Evolutionary conservation across 2,113 vertebrate species (phyloP).

Genomic region (Eudyptes chrysolophus): DNA sequence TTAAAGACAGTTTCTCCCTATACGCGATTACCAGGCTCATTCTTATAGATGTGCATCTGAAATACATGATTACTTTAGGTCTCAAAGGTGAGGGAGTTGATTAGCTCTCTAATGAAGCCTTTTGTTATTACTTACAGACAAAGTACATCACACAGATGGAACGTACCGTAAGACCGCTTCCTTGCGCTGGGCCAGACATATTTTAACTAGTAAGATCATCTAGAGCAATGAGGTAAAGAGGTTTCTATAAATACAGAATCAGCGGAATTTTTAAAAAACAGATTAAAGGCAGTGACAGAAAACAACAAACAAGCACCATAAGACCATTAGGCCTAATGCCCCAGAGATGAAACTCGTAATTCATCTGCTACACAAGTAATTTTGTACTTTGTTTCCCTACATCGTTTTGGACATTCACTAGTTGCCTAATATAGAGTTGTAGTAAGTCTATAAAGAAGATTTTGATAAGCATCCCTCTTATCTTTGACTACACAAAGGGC

Average conservation of each 20-base stretch:
- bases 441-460: background rate
- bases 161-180: background rate
- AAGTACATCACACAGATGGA: constrained; percentile 41
- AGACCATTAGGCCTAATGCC: background rate
- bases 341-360: background rate
- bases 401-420: background rate
- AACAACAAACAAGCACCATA: background rate
- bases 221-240: background rate
- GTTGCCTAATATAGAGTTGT: background rate
- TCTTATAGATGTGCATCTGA: constrained; percentile 60
- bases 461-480: background rate
- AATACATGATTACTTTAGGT: constrained; percentile 66
- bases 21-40: background rate
- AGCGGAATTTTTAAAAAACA: background rate
- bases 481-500: background rate
- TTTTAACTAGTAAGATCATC: background rate
- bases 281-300: background rate
- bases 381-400: background rate
- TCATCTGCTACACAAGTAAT: background rate
- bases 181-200: background rate
- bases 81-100: constrained; percentile 58
- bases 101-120: constrained; percentile 56
- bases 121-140: constrained; percentile 57
- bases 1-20: background rate
- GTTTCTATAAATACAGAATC: background rate